A percentile compares a stretch with the other conserved stretches of the same genome.
Conservation (phyloP, 2,113 vertebrate genomes). For the Taurulus bubalis region DNA sequence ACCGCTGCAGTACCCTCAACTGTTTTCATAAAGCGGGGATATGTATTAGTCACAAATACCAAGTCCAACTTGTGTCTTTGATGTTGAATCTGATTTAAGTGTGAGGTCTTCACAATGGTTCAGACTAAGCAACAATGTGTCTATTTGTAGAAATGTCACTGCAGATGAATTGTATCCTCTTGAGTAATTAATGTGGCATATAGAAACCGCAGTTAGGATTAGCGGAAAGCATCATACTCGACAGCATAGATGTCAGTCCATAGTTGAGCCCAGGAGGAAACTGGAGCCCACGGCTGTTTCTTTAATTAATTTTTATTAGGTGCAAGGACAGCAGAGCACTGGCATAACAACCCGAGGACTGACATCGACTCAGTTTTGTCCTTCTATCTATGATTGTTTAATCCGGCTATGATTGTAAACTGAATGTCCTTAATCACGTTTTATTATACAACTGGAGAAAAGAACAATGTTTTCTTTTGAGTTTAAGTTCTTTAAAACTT, state of each 20-base stretch:
- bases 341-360: neutral
- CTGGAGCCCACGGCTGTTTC: slow-evolving; percentile 21
- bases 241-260: slow-evolving; percentile 5
- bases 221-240: slow-evolving; percentile 15
- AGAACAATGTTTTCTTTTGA: neutral
- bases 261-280: neutral
- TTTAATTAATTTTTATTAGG: slow-evolving; percentile 28
- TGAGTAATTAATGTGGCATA: neutral
- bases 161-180: neutral
- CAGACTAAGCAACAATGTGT: neutral
- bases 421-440: neutral
- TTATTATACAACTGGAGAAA: neutral
- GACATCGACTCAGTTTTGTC: neutral
- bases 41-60: neutral
- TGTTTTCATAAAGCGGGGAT: slow-evolving; percentile 6
- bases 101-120: neutral
- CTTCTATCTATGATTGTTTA: neutral
- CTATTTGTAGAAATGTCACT: slow-evolving; percentile 11
- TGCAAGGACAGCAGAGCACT: slow-evolving; percentile 13
- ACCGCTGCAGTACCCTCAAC: neutral
- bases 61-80: neutral
- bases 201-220: neutral
- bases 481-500: neutral
- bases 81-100: neutral
- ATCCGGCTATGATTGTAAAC: neutral